Conservation (phyloP, 1,140 invertebrate species). For the Anoplophora glabripennis region DNA sequence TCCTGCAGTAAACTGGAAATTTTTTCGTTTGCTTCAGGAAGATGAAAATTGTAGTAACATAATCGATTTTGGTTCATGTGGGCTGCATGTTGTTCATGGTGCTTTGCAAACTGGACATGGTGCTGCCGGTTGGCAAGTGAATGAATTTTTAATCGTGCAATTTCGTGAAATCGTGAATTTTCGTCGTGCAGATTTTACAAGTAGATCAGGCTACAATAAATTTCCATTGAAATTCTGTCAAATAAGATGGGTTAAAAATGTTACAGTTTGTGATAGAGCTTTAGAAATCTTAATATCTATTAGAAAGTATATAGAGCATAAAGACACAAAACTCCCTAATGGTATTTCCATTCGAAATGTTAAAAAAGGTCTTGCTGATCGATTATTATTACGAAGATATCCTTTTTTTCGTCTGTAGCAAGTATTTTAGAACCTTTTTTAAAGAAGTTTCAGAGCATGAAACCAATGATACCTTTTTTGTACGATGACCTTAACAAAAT, state of each 20-base stretch:
- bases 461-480: conserved; percentile 8
- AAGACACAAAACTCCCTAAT: neutral
- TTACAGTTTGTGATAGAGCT: neutral
- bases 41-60: neutral
- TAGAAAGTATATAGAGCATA: neutral
- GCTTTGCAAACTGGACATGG: neutral
- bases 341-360: neutral
- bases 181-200: neutral
- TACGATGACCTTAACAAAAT: neutral
- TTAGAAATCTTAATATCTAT: neutral
- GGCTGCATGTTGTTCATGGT: conserved; percentile 8
- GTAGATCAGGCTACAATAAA: neutral
- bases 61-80: conserved; percentile 7
- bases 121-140: neutral
- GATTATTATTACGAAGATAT: neutral
- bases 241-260: conserved; percentile 2
- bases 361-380: neutral
- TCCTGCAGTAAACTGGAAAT: conserved; percentile 2
- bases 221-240: conserved; percentile 9
- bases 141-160: conserved; percentile 1
- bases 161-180: no score
- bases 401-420: neutral
- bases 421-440: conserved; percentile 1
- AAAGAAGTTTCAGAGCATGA: neutral
- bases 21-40: conserved; percentile 2